These are phyloP conservation scores for Tragelaphus scriptus DNA, from an alignment of 2,113 vertebrate genomes.

Conservation along the genomic window DNA sequence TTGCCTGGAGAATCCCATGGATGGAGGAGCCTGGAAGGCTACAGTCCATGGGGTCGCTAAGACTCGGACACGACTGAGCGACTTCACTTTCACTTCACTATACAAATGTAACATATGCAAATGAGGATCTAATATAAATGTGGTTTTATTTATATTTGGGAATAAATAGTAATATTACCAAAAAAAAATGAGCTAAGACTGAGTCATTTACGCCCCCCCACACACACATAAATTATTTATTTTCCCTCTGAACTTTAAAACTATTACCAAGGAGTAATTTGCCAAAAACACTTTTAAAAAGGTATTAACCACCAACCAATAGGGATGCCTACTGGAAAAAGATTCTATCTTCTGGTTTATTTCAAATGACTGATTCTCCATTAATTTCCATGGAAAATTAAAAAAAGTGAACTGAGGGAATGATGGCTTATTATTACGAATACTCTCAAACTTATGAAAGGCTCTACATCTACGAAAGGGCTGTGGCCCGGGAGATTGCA, in stretches of 20 bases:
- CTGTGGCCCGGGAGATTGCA: not conserved
- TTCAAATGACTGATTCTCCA: not conserved
- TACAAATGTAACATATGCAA: not conserved
- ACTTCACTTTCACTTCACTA: too few species aligned
- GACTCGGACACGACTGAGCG: too few species aligned
- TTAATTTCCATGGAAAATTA: not conserved
- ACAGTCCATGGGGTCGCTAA: too few species aligned
- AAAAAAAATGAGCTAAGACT: not conserved
- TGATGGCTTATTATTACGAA: not conserved
- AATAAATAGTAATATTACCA: not conserved
- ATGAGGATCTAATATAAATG: not conserved
- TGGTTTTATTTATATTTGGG: not conserved
- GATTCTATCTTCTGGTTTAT: not conserved
- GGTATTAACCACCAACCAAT: not conserved
- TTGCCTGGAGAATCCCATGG: too few species aligned
- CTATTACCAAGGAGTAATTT: not conserved
- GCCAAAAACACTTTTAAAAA: not conserved
- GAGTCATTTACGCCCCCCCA: not conserved
- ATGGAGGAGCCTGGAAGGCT: too few species aligned
- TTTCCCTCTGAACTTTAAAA: conserved; percentile 21
- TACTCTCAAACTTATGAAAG: not conserved
- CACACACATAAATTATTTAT: not conserved
- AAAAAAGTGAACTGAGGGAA: not conserved
- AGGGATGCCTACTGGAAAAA: not conserved
- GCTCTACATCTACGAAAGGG: not conserved